phyloP scores from a whole-genome alignment of 1,140 invertebrate species.

The Anagrus nilaparvatae region DNA sequence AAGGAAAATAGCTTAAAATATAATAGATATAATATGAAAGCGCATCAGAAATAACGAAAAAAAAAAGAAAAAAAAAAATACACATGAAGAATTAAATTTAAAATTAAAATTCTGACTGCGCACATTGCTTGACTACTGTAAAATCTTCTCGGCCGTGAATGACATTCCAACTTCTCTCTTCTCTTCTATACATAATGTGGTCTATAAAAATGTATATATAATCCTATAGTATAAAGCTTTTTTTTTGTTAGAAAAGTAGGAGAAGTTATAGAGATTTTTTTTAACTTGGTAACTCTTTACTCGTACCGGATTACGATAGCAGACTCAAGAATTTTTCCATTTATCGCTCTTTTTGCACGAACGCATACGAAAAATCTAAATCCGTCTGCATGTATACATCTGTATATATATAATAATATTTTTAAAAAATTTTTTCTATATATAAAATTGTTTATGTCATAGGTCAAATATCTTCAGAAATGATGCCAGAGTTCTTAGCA shows the following conservation, averaged over 20 bases:
- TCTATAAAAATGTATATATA: no score
- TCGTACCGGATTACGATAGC: conserved; percentile 35
- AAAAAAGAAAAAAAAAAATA: no score
- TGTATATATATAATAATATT: no score
- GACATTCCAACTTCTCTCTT: conserved; percentile 13
- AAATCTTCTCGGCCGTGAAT: conserved; percentile 25
- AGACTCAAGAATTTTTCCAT: conserved; percentile 43
- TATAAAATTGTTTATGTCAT: no score
- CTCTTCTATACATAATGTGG: conserved; percentile 1
- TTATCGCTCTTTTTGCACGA: conserved; percentile 40
- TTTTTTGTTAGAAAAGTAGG: not conserved
- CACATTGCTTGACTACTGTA: conserved; percentile 28
- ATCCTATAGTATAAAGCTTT: no score
- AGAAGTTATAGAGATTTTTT: no score
- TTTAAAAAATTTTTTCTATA: no score
- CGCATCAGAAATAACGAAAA: no score
- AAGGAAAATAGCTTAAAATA: no score
- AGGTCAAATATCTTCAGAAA: conserved; percentile 41
- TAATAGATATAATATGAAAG: no score
- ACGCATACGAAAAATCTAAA: conserved; percentile 38
- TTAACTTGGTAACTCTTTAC: no score
- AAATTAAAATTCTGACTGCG: conserved; percentile 29
- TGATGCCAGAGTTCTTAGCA: conserved; percentile 68
- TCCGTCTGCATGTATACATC: no score
- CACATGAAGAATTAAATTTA: conserved; percentile 31